These are phyloP conservation scores for Pachyramphus minor DNA, from an alignment of 2,113 vertebrate genomes.

Conservation along the genomic window DNA sequence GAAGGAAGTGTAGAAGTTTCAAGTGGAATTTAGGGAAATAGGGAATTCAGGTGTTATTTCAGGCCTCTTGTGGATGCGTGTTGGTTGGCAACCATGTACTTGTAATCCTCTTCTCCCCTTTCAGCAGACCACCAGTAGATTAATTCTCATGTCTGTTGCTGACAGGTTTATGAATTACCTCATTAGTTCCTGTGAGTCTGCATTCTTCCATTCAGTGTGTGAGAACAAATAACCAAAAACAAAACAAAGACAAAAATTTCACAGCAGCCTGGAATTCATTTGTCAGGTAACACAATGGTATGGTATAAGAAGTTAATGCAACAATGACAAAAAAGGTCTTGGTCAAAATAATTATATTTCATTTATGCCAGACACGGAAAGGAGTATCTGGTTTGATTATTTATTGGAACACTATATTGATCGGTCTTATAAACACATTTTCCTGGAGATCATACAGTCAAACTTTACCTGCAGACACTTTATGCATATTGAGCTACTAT, in stretches of 20 bases:
- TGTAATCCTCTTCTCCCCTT: neutral
- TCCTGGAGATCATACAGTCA: neutral
- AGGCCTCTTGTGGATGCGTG: neutral
- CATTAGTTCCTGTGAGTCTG: slow-evolving; percentile 41
- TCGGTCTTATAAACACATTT: neutral
- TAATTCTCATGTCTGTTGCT: slow-evolving; percentile 38
- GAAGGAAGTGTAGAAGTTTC: neutral
- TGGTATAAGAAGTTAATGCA: neutral
- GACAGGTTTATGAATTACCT: slow-evolving; percentile 55
- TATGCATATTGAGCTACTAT: neutral
- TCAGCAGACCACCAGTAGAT: neutral
- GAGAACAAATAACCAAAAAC: slow-evolving; percentile 4
- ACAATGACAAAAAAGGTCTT: neutral
- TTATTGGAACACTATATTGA: neutral
- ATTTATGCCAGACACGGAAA: neutral
- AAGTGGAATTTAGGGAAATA: neutral
- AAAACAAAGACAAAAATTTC: slow-evolving; percentile 32
- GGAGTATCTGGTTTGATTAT: neutral
- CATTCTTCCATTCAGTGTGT: neutral
- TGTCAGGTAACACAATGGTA: neutral
- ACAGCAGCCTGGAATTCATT: slow-evolving; percentile 12
- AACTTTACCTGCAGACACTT: neutral
- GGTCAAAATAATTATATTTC: neutral
- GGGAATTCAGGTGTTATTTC: neutral
- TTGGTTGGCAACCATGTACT: neutral